Evolutionary conservation across 2,888 invertebrate genomes (phyloP).

Genomic region (Mongoloraphidia duomilia): DNA sequence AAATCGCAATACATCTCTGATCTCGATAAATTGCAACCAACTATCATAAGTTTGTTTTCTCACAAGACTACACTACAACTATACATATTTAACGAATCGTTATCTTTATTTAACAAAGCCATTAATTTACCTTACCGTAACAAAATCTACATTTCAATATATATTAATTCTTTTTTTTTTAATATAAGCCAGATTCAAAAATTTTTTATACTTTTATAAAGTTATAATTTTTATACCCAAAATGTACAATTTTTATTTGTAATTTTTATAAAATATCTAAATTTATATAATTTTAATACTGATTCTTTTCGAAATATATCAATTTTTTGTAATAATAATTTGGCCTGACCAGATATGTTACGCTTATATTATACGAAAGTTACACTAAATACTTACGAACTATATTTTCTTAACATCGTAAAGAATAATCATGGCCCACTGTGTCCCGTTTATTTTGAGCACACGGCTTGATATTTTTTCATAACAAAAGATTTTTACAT

Average conservation of each 20-base stretch:
- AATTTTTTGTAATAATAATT: conserved; percentile 7
- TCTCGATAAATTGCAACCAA: conserved; percentile 3
- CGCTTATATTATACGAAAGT: conserved; percentile 5
- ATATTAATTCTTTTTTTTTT: conserved; percentile 3
- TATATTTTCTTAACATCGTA: conserved; percentile 1
- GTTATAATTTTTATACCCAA: conserved; percentile 6
- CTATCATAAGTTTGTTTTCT: conserved; percentile 4
- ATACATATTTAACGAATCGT: conserved; percentile 5
- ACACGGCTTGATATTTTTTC: not conserved
- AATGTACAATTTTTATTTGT: conserved; percentile 5
- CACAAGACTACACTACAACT: conserved; percentile 8
- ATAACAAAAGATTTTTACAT: too few relatives aligned
- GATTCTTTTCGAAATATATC: conserved; percentile 7
- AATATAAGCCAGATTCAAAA: conserved; percentile 6
- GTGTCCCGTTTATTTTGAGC: conserved; percentile 4
- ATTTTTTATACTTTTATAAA: conserved; percentile 5
- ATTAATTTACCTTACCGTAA: conserved; percentile 7
- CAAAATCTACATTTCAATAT: conserved; percentile 6
- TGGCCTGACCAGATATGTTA: conserved; percentile 9
- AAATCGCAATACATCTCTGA: not conserved
- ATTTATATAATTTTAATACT: conserved; percentile 3
- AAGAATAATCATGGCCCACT: conserved; percentile 1
- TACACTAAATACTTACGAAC: conserved; percentile 1
- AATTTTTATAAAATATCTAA: conserved; percentile 6
- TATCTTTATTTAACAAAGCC: conserved; percentile 3